These are phyloP conservation scores for Plebejus argus DNA, from an alignment of 2,888 invertebrate species.

Conservation along the genomic window DNA sequence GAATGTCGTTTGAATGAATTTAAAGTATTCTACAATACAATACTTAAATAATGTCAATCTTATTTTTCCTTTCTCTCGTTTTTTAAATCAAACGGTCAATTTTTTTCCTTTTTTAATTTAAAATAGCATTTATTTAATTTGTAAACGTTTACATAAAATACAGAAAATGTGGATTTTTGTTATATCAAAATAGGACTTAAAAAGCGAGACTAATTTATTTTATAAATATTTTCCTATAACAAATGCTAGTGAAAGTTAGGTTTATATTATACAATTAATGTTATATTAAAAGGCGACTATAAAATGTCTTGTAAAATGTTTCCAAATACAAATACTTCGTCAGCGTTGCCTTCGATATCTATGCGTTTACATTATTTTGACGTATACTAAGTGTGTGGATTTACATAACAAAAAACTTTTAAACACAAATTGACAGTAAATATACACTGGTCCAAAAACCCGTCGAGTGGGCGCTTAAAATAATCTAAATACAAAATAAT, in stretches of 20 bases:
- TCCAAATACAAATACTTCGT: conserved; percentile 26
- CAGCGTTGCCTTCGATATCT: conserved; percentile 14
- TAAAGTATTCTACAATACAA: neutral
- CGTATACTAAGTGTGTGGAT: conserved; percentile 22
- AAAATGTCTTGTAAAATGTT: conserved; percentile 33
- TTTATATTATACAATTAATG: conserved; percentile 32
- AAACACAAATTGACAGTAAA: conserved; percentile 22
- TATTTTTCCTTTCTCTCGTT: conserved; percentile 7
- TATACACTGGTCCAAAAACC: conserved; percentile 29
- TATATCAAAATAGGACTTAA: conserved; percentile 14
- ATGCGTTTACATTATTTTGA: conserved; percentile 1
- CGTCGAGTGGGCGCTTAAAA: neutral
- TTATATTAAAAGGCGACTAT: conserved; percentile 33
- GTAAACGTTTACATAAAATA: conserved; percentile 16
- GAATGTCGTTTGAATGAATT: conserved; percentile 55
- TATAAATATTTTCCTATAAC: conserved; percentile 30
- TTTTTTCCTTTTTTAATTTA: neutral
- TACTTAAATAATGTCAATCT: neutral
- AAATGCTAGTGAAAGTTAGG: conserved; percentile 29
- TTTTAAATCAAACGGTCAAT: neutral
- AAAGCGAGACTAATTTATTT: conserved; percentile 13
- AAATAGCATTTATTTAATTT: neutral
- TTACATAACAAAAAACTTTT: conserved; percentile 1
- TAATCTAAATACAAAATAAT: conserved; percentile 29
- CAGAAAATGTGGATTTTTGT: neutral